Percentiles rank a stretch among this genome's conserved stretches.
These are phyloP conservation scores for Cantharis flavilabris DNA, from an alignment of 2,888 invertebrate species.

Conservation along the genomic window DNA sequence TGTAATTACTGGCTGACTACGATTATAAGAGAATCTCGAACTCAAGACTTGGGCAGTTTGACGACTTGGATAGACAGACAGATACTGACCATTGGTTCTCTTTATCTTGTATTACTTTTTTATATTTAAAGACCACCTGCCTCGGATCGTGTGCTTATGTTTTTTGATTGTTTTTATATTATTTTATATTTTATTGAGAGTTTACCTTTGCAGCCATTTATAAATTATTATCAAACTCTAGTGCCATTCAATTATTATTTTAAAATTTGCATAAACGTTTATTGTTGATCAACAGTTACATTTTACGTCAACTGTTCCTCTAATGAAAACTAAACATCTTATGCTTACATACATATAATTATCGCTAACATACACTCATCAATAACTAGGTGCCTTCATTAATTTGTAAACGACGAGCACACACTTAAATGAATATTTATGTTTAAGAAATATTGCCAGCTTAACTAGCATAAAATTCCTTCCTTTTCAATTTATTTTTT, in stretches of 20 bases:
- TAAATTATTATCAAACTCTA: not conserved
- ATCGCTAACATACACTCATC: slow-evolving; percentile 28
- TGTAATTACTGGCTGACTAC: slow-evolving; percentile 51
- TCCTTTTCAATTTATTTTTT: not conserved
- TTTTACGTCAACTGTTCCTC: slow-evolving; percentile 27
- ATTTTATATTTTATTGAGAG: not conserved
- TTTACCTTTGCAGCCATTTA: not conserved
- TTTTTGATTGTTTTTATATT: not conserved
- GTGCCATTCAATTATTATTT: slow-evolving; percentile 14
- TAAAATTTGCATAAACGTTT: slow-evolving; percentile 29
- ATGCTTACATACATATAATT: slow-evolving; percentile 37
- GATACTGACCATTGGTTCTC: slow-evolving; percentile 33
- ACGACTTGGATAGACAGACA: slow-evolving; percentile 50
- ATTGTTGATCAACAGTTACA: slow-evolving; percentile 25
- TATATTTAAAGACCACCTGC: slow-evolving; percentile 25
- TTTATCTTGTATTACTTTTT: slow-evolving; percentile 14
- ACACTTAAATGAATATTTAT: slow-evolving; percentile 25
- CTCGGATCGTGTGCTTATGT: slow-evolving; percentile 6
- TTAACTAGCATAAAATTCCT: not conserved
- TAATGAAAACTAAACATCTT: slow-evolving; percentile 34
- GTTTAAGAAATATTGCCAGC: not conserved
- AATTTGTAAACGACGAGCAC: slow-evolving; percentile 22
- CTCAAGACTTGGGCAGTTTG: slow-evolving; percentile 40
- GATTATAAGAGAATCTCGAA: slow-evolving; percentile 44
- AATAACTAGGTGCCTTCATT: slow-evolving; percentile 24